Evolutionary conservation across 64 coral and sea anemone species (phyloP), one percentile per base, ranked within the genome.

Genomic region (Orbicella faveolata): DNA sequence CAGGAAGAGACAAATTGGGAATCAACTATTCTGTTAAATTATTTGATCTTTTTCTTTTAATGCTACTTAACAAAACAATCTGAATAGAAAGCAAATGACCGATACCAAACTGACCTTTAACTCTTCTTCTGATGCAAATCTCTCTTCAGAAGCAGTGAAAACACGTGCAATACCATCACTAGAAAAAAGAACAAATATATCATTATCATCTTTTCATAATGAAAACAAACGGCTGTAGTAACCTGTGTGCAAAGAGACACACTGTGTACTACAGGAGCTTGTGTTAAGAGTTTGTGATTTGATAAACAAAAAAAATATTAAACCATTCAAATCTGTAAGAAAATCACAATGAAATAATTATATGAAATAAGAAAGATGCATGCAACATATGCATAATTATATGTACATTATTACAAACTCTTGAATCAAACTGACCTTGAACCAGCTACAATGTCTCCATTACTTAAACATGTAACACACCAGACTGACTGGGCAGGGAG

Each of bases 401-500:
- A 70, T 70, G 9, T 48, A 48, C 4, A 70, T 26, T 11, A 33
- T 48, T 48, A 48, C 44, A 70, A 6, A 26, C 10, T 26, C 10
- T 10, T 19, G 35, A 14, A 14, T 77, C 16, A 70, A 85, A n/a
- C 62, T 34, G 68, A 94, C 96, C 96, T 98, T 39, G 96, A 89
- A 67, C 96, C 96, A 87, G 87, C 87, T 19, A 94, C 89, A 76
- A 98, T 91, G 51, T 98, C 96, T 36, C 96, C 96, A 93, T 98
- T 95, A 63, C 81, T 55, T 39, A 98, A 52, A 67, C 96, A 98
- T 55, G 96, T 64, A 57, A 92, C 90, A 95, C 90, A 90, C 96
- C 96, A 98, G 34, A 98, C 83, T 39, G 96, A 98, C 25, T 92
- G 90, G 5, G 93, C 96, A 62, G 96, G 96, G 30, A 95, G 39